Base-by-base conservation (phyloP, 2,888 invertebrate genomes). In the Luffia ferchaultella region DNA sequence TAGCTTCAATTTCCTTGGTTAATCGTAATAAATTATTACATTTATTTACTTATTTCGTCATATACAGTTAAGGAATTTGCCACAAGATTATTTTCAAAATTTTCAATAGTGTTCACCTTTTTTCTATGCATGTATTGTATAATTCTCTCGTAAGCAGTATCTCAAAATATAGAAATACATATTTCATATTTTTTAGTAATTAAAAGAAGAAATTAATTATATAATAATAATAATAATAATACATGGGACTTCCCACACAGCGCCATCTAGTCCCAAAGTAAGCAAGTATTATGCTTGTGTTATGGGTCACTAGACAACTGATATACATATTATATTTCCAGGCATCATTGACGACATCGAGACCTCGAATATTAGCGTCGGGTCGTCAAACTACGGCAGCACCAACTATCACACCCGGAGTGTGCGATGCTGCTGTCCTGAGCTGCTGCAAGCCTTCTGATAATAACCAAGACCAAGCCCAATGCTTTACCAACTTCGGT, bases 361-460 rank as follows among this genome's bases (percentile, higher is more conserved):
- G 5, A 30, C 3, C 5, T 30, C 30, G 30, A 30, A 12, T 3
- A 12, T 3, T 30, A 12, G 5, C 30, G 3, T 30, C 30, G 12
- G 5, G 12, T 7, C 3, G 12, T 7, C 3, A 12, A 12, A 30
- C 30, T 3, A 30, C 30, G 5, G 30, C 3, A 3, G 12, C 30
- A 12, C 30, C 3, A 30, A 3, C 3, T 7, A 12, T 50, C 5
- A 18, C 55, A 5, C 67, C 68, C 1, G 59, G 58, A 1, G 57
- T 58, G 52, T 80, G 80, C 54, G 69, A 69, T 44, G 70, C 74
- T 15, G 71, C 74, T 1, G 63, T 75, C 42, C 58, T 80, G 0
- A 61, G 67, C 1, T 80, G 80, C 61, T 79, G 80, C 53, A 61
- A 59, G 41, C 50, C 47, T 5, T 17, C 9, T 53, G 57, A 48